phyloP scores from a whole-genome alignment of 1,140 invertebrate genomes.

The Cryptotermes secundus region DNA sequence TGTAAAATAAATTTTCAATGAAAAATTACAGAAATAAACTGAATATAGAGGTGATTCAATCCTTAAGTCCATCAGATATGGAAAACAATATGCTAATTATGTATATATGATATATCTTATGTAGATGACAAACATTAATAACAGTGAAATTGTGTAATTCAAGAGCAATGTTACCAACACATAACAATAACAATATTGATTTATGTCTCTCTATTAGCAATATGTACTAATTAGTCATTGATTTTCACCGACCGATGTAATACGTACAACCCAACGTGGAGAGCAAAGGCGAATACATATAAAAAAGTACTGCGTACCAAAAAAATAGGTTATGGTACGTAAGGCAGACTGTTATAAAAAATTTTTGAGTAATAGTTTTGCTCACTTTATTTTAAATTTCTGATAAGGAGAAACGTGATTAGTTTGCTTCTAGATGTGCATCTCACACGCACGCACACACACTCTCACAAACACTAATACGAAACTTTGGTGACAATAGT shows the following conservation, averaged over 20 bases:
- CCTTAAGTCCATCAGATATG: neutral
- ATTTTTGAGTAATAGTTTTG: neutral
- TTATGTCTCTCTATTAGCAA: neutral
- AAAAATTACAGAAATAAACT: neutral
- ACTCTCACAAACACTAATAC: conserved; percentile 36
- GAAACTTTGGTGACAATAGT: conserved; percentile 26
- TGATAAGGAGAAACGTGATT: conserved; percentile 20
- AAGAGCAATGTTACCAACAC: neutral
- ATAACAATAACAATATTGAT: neutral
- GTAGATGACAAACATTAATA: neutral
- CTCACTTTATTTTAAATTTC: neutral
- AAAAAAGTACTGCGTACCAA: conserved; percentile 24
- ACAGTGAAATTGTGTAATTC: neutral
- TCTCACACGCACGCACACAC: conserved; percentile 36
- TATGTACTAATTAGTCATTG: neutral
- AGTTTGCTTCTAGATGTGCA: conserved; percentile 30
- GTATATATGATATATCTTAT: neutral
- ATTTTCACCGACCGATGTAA: neutral
- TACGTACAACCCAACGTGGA: neutral
- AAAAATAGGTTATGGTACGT: conserved; percentile 24
- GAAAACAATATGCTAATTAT: neutral
- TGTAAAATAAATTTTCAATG: neutral
- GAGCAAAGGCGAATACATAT: neutral
- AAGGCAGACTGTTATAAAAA: neutral
- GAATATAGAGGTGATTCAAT: neutral